Conservation (phyloP, 2,113 vertebrate species). For the Macheiramphus alcinus region DNA sequence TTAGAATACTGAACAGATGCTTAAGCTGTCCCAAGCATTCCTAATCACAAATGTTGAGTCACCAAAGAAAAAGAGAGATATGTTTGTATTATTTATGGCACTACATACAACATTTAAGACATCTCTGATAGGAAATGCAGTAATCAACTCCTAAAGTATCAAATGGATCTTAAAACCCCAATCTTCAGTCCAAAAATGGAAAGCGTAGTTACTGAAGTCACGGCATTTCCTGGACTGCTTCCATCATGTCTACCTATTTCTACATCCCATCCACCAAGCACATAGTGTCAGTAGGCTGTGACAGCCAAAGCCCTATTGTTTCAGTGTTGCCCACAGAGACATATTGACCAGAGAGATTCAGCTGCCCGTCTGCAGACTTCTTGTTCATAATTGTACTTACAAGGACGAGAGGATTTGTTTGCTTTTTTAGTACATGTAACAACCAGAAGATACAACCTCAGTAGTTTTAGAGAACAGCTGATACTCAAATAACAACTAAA, state of each 20-base stretch:
- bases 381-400: not conserved
- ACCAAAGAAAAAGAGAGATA: not conserved
- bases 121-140: not conserved
- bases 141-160: not conserved
- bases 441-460: not conserved
- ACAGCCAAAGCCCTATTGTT: not conserved
- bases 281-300: not conserved
- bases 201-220: not conserved
- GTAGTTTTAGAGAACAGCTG: not conserved
- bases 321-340: not conserved
- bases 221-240: not conserved
- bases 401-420: not conserved
- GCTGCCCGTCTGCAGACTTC: not conserved
- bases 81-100: conserved; percentile 1
- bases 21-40: conserved; percentile 26
- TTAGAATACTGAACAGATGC: conserved; percentile 19
- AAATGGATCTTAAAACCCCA: not conserved
- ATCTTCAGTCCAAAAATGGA: not conserved
- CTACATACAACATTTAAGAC: not conserved
- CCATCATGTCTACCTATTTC: not conserved
- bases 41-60: conserved; percentile 35
- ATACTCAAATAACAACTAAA: not conserved
- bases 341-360: not conserved
- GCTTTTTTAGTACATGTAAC: not conserved
- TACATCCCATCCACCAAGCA: not conserved